These are phyloP conservation scores for Tribolium madens DNA, from an alignment of 1,140 invertebrate species.

Conservation along the genomic window DNA sequence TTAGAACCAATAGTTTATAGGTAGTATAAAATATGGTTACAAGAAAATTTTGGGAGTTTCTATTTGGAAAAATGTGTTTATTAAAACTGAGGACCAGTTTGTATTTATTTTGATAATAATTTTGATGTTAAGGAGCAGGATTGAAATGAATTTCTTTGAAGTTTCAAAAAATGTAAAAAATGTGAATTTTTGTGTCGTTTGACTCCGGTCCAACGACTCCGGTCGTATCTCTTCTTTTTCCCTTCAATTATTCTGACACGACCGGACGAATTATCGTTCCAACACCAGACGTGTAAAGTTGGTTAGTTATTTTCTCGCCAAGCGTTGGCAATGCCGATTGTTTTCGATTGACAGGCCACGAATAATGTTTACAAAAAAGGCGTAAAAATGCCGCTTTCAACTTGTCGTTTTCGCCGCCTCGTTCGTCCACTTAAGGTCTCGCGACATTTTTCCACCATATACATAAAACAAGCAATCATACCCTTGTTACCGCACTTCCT, in stretches of 20 bases:
- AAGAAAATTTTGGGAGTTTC: no score
- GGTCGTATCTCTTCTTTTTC: background rate
- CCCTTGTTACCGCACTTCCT: constrained; percentile 12
- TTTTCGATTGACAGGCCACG: constrained; percentile 51
- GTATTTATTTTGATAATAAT: no score
- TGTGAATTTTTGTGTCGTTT: no score
- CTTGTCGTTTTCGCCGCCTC: constrained; percentile 10
- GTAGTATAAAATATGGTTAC: no score
- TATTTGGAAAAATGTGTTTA: no score
- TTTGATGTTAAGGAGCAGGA: no score
- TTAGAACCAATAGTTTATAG: no score
- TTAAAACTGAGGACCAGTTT: no score
- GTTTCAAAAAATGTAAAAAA: no score
- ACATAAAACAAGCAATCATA: background rate
- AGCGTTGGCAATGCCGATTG: constrained; percentile 52
- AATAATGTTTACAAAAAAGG: constrained; percentile 48
- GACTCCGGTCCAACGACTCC: no score
- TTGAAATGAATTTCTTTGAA: no score
- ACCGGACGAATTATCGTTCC: constrained; percentile 51
- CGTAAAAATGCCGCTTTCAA: constrained; percentile 44
- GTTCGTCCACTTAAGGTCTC: background rate
- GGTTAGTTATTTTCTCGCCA: constrained; percentile 56
- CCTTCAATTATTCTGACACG: constrained; percentile 28
- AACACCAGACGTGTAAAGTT: constrained; percentile 56
- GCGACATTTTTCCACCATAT: background rate